Evolutionary conservation across 1,140 invertebrate genomes (phyloP).

Genomic region (Ceratina calcarata): DNA sequence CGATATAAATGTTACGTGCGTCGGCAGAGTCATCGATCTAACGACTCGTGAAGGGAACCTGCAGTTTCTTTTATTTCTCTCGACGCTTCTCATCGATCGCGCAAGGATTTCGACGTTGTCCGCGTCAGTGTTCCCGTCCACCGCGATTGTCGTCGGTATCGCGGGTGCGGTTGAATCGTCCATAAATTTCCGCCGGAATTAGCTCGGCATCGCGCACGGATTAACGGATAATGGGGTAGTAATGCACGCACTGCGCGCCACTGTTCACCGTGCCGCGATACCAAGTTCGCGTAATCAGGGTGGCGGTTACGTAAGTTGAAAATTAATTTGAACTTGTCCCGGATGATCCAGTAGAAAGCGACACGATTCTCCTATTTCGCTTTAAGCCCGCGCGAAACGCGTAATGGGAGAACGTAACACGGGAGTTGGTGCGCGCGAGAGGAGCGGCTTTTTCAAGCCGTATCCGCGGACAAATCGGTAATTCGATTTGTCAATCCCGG

Average conservation of each 20-base stretch:
- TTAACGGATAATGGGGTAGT: slow-evolving; percentile 40
- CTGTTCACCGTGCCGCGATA: slow-evolving; percentile 11
- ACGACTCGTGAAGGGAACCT: background rate
- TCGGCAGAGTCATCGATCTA: background rate
- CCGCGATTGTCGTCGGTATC: slow-evolving; percentile 3
- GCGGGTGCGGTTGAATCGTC: slow-evolving; percentile 13
- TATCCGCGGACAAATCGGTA: slow-evolving; percentile 35
- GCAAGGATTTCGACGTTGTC: background rate
- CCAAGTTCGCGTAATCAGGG: background rate
- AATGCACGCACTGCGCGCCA: background rate
- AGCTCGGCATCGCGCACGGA: slow-evolving; percentile 20
- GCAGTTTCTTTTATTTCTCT: background rate
- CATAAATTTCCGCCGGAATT: slow-evolving; percentile 33
- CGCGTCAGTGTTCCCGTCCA: background rate
- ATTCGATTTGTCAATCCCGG: slow-evolving; percentile 40
- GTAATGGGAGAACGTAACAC: background rate
- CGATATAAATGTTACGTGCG: slow-evolving; percentile 58
- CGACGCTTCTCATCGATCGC: background rate
- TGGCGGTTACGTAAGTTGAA: slow-evolving; percentile 28
- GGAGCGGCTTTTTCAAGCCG: slow-evolving; percentile 17
- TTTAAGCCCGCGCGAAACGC: background rate
- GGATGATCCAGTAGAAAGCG: background rate
- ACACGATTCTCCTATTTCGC: background rate
- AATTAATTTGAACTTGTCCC: slow-evolving; percentile 37
- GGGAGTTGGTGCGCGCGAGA: background rate